Conservation (phyloP, 2,888 invertebrate species). For the Actias luna region DNA sequence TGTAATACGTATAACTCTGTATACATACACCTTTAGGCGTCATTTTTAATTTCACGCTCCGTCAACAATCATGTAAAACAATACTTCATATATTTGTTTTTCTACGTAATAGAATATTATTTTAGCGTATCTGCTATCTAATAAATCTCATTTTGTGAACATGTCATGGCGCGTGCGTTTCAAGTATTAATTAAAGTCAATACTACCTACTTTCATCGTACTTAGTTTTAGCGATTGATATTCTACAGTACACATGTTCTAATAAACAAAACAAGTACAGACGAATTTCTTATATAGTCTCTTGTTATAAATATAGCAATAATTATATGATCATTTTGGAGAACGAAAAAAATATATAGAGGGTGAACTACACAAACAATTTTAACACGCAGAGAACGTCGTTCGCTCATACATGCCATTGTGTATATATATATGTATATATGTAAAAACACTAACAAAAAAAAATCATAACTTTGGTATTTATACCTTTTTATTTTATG, state of each 20-base stretch:
- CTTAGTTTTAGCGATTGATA: neutral
- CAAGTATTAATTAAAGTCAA: neutral
- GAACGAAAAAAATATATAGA: no score
- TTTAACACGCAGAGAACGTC: no score
- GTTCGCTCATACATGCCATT: no score
- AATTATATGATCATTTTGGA: no score
- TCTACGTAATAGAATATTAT: slow-evolving; percentile 27
- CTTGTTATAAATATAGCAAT: no score
- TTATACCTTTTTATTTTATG: no score
- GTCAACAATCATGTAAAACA: slow-evolving; percentile 23
- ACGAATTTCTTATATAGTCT: no score
- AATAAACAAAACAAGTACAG: neutral
- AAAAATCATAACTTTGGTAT: no score
- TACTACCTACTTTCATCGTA: neutral
- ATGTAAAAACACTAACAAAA: no score
- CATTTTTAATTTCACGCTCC: slow-evolving; percentile 33
- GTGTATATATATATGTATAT: no score
- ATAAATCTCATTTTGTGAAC: slow-evolving; percentile 24
- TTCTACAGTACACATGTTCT: neutral
- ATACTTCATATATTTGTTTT: slow-evolving; percentile 14
- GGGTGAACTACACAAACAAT: no score
- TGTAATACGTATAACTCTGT: neutral
- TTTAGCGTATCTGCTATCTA: slow-evolving; percentile 29
- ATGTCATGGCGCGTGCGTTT: neutral
- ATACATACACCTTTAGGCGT: neutral